A percentile compares a stretch with the other conserved stretches of the same genome.
Evolutionary conservation across 2,797 vertebrate species (phyloP).

Genomic region (Rhynchonycteris naso): DNA sequence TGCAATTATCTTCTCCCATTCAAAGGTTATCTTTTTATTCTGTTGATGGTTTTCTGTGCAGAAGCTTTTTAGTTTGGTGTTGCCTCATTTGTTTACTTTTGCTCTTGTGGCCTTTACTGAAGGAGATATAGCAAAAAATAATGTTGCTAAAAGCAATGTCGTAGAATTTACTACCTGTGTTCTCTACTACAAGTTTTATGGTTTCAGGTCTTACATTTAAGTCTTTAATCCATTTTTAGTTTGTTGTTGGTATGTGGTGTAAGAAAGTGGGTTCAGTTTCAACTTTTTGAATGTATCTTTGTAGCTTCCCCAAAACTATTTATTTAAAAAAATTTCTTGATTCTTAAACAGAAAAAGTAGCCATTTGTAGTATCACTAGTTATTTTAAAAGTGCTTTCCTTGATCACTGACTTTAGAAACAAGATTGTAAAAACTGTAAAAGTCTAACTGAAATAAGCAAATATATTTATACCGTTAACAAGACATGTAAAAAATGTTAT

Average conservation of each 20-base stretch:
- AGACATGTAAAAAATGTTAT: conserved; percentile 37
- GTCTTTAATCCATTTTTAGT: not conserved
- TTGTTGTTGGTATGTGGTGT: not conserved
- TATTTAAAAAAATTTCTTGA: not conserved
- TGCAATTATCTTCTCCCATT: not conserved
- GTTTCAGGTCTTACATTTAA: not conserved
- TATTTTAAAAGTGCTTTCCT: conserved; percentile 53
- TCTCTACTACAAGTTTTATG: not conserved
- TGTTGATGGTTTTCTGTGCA: not conserved
- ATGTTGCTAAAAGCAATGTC: not conserved
- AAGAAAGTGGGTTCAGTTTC: not conserved
- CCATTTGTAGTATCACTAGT: not conserved
- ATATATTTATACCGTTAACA: conserved; percentile 23
- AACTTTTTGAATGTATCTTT: not conserved
- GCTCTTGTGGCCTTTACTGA: not conserved
- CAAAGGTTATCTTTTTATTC: not conserved
- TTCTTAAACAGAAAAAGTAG: conserved; percentile 15
- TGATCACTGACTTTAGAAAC: conserved; percentile 55
- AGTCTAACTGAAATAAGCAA: conserved; percentile 56
- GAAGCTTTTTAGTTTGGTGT: not conserved
- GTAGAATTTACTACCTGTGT: not conserved
- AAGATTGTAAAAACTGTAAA: conserved; percentile 61
- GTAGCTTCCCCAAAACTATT: not conserved
- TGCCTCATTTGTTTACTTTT: not conserved
- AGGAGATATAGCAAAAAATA: not conserved